Conservation (phyloP, 2,113 vertebrate genomes). For the Halichoeres trimaculatus region DNA sequence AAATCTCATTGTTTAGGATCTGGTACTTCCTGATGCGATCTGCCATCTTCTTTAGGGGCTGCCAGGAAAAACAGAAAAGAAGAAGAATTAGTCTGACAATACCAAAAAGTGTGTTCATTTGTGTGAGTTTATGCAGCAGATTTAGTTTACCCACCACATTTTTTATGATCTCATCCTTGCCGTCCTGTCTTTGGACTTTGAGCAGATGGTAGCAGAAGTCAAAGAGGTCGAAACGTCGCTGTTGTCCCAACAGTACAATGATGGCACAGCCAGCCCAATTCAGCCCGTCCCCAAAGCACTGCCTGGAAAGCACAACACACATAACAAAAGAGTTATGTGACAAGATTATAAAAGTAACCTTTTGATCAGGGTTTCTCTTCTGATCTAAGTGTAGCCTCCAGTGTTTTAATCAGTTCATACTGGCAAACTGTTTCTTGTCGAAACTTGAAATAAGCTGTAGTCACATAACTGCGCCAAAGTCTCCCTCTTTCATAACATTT, state of each 20-base stretch:
- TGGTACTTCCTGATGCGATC: constrained; percentile 99
- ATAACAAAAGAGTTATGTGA: background rate
- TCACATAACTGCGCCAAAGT: background rate
- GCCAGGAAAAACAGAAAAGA: constrained; percentile 32
- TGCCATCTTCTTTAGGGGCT: constrained; percentile 99
- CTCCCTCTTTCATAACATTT: background rate
- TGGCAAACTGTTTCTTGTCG: background rate
- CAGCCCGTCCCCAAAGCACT: constrained; percentile 97
- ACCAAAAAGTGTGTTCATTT: background rate
- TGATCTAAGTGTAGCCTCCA: background rate
- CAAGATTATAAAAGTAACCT: background rate
- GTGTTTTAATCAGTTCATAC: constrained; percentile 9
- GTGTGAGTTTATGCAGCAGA: background rate
- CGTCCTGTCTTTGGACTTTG: constrained; percentile 97
- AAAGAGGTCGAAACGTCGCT: constrained; percentile 97
- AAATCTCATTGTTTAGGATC: constrained; percentile 99
- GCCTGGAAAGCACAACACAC: constrained; percentile 77
- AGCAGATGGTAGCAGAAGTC: constrained; percentile 99
- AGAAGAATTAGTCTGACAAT: background rate
- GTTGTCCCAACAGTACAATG: constrained; percentile 96
- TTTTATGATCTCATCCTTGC: constrained; percentile 99
- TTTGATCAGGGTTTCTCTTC: background rate
- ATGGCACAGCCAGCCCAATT: constrained; percentile 99
- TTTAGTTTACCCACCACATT: constrained; percentile 89
- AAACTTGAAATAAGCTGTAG: background rate